Evolutionary conservation across 2,888 invertebrate genomes (phyloP), one percentile per base, ranked within the genome.

Genomic region (Dolichopus griseipennis): DNA sequence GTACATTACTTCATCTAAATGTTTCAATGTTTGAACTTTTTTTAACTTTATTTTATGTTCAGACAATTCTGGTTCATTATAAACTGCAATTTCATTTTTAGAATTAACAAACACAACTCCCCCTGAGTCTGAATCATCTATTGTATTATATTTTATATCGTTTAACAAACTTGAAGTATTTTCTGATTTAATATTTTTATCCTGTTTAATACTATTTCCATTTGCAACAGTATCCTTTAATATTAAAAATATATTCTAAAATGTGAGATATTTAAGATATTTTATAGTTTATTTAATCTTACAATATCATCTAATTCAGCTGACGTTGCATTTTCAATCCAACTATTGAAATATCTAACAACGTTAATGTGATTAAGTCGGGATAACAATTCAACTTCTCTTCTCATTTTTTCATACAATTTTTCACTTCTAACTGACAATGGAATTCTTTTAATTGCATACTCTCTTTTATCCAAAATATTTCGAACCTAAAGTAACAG

Each of bases 301-400:
- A 85, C 86, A 66, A 87, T 85, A 70, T 79, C 78, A 8, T 76
- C 77, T 2, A 78, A 74, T 71, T 81, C 70, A 80, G 84, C 68
- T 22, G 76, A 75, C 65, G 75, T 81, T 0, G 83, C 81, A 74
- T 85, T 88, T 79, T 98, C 98, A 66, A 97, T 94, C 98, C 98
- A 98, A 0, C 97, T 96, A 79, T 95, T 95, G 79, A 91, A 97
- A 81, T 96, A 97, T 7, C 97, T 85, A 1, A 99, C 98, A 6
- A 99, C 95, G 82, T 98, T 97, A 79, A 97, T 97, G 81, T 99
- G 98, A 81, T 97, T 97, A 22, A 99, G 83, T 67, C 95, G 85
- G 0, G 97, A 97, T 0, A 99, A 83, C 7, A 98, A 82, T 80
- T 95, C 95, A 1, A 98, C 98, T 83, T 99, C 98, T 21, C 96